Evolutionary conservation across 2,113 vertebrate genomes (phyloP).

Genomic region (Euleptes europaea): DNA sequence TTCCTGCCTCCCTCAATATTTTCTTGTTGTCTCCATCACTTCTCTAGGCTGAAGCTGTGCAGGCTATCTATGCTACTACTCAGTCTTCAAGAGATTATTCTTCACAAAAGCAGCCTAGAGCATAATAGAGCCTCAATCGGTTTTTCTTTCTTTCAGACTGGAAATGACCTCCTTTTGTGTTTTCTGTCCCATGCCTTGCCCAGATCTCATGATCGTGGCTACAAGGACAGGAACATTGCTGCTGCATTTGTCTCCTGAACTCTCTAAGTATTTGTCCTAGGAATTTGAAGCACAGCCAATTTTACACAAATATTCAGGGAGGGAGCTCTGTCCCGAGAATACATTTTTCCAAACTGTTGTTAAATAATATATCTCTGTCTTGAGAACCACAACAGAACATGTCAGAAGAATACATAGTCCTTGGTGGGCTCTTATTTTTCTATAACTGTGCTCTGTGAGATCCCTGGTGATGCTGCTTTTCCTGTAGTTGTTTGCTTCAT

Average conservation of each 20-base stretch:
- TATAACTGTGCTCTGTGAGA: background rate
- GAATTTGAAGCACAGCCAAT: background rate
- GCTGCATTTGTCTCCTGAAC: background rate
- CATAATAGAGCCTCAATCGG: background rate
- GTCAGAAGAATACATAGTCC: background rate
- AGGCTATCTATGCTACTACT: background rate
- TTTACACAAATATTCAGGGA: background rate
- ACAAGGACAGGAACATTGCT: background rate
- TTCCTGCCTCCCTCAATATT: background rate
- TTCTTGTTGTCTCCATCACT: background rate
- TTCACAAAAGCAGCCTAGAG: background rate
- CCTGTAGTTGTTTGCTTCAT: background rate
- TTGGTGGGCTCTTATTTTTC: slow-evolving; percentile 16
- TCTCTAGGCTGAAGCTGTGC: background rate
- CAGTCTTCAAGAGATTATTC: background rate
- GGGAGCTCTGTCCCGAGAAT: background rate
- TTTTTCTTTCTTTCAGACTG: background rate
- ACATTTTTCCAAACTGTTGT: background rate
- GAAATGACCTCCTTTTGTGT: background rate
- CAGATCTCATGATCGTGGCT: fast-evolving
- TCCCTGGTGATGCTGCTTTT: background rate
- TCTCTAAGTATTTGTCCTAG: background rate
- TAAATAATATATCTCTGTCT: slow-evolving; percentile 19
- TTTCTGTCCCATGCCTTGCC: background rate
- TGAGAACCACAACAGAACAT: background rate